A percentile compares a stretch with the other conserved stretches of the same genome.
phyloP scores from a whole-genome alignment of 1,140 invertebrate species.

The Apis florea region DNA sequence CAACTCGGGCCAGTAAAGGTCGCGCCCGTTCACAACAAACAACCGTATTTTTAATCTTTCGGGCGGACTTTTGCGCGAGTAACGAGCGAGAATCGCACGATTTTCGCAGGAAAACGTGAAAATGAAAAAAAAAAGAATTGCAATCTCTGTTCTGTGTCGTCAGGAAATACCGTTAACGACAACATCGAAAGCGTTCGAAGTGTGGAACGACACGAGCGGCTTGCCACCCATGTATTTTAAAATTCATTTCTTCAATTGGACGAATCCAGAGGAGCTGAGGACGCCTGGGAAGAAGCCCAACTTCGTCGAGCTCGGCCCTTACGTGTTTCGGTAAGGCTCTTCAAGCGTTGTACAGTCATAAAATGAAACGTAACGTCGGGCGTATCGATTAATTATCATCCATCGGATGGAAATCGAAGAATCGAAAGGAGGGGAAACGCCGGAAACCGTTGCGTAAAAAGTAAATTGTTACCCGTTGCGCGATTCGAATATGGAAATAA shows the following conservation, averaged over 20 bases:
- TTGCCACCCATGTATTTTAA: conserved; percentile 80
- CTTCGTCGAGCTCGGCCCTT: conserved; percentile 85
- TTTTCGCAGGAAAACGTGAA: too few relatives aligned
- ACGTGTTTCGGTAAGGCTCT: conserved; percentile 81
- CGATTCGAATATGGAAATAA: neutral
- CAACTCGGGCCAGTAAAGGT: neutral
- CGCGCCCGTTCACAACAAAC: neutral
- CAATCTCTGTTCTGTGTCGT: neutral
- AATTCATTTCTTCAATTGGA: conserved; percentile 83
- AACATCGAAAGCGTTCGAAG: conserved; percentile 73
- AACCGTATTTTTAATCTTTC: neutral
- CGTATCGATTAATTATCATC: conserved; percentile 3
- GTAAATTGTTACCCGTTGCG: neutral
- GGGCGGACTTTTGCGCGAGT: neutral
- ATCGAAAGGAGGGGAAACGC: neutral
- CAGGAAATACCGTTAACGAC: conserved; percentile 73
- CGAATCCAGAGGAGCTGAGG: conserved; percentile 79
- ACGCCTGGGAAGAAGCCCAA: conserved; percentile 78
- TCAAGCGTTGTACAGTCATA: too few relatives aligned
- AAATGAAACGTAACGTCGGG: neutral
- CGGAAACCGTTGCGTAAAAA: conserved; percentile 24
- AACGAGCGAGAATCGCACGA: neutral
- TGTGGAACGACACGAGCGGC: conserved; percentile 80
- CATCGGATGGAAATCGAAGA: neutral
- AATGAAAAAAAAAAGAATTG: neutral